Conservation (phyloP, 2,888 invertebrate species). For the Agrotis clavis region DNA sequence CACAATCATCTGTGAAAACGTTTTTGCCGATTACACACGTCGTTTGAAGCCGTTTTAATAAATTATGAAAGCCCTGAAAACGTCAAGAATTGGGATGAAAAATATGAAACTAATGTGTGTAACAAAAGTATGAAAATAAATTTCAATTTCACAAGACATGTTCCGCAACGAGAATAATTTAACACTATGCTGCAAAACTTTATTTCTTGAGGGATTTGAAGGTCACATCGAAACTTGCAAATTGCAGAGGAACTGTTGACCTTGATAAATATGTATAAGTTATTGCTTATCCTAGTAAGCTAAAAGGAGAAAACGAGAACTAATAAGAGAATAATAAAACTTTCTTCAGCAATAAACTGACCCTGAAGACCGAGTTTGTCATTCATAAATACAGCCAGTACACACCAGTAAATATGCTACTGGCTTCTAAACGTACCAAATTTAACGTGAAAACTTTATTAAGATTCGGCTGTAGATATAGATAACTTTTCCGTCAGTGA, state of each 20-base stretch:
- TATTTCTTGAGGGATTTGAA: slow-evolving; percentile 22
- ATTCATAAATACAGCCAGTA: slow-evolving; percentile 31
- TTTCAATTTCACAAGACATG: slow-evolving; percentile 41
- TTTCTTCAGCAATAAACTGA: slow-evolving; percentile 5
- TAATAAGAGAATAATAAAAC: not conserved
- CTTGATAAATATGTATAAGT: not conserved
- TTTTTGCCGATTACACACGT: slow-evolving; percentile 69
- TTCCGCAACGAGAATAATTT: slow-evolving; percentile 43
- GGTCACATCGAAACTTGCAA: slow-evolving; percentile 29
- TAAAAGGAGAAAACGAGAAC: not conserved
- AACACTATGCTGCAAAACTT: slow-evolving; percentile 25
- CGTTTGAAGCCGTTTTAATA: slow-evolving; percentile 48
- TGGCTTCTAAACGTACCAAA: slow-evolving; percentile 65
- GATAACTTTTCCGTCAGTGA: slow-evolving; percentile 82
- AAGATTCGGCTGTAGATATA: slow-evolving; percentile 82
- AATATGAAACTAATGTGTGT: slow-evolving; percentile 27
- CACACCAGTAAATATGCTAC: slow-evolving; percentile 56
- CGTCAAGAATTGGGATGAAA: slow-evolving; percentile 17
- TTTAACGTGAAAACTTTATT: slow-evolving; percentile 81
- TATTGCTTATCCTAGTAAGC: not conserved
- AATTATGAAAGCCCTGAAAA: slow-evolving; percentile 22
- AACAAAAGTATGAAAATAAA: slow-evolving; percentile 22
- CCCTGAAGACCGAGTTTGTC: not conserved
- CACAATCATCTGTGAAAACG: slow-evolving; percentile 85
- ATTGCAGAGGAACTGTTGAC: not conserved